Evolutionary conservation across 2,797 vertebrate genomes (phyloP), one percentile per base, ranked within the genome.

Genomic region (Lindbergichthys nudifrons): DNA sequence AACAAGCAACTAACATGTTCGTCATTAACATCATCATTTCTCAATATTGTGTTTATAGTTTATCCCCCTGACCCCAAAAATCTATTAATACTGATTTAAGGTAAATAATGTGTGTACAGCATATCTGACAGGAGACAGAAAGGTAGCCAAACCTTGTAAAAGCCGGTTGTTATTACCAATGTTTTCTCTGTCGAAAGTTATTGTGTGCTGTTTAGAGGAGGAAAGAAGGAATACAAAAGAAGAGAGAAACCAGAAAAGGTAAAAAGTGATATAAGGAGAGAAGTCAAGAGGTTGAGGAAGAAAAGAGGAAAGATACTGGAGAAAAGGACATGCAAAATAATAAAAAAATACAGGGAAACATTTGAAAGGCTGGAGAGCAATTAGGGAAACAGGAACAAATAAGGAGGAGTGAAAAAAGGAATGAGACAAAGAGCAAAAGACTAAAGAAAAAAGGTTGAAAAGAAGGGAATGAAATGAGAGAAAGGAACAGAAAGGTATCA

Each of bases 41-140:
- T 42, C 39, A 54, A 45, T 48, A 62, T 48, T 54, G 21, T 53
- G 21, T 32, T 66, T 42, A 42, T 43, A 68, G 46, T 15, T 52
- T 52, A 13, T 52, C 61, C 5, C 16, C 43, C 13, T 41, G 45
- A 7, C 15, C 43, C 45, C 14, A 50, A 45, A 26, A 4, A 26
- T 26, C 26, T 23, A 2, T 30, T n/a, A 41, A 46, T 19, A 13
- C 50, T 19, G 26, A 13, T 47, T 41, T 57, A 2, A 30, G 2
- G 43, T 50, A 43, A 57, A 32, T n/a, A 41, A 30, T 5, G 26
- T 57, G n/a, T 64, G 4, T 53, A 2, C 14, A 58, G 42, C 21
- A n/a, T 6, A 23, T 23, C 62, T 23, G 62, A 59, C 23, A 5
- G 18, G 7, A 47, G 13, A 26, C 1, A 51, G 19, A 57, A 30